Base-by-base conservation (phyloP, 2,797 vertebrate species). In the Paedocypris micromegethes region DNA sequence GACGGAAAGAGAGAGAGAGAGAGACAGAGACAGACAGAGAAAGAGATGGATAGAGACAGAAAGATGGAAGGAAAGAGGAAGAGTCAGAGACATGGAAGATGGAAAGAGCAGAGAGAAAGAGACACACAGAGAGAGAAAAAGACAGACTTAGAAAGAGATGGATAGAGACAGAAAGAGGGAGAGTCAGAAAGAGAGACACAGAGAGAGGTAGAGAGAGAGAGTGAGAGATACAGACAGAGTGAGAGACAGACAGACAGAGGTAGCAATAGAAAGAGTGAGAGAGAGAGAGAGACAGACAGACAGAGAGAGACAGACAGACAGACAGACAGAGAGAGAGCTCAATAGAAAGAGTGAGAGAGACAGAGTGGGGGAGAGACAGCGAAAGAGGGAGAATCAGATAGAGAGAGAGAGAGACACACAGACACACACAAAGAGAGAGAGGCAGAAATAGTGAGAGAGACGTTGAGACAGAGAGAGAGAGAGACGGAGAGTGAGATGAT, bases 211-310 rank as follows among this genome's bases (percentile, higher is more conserved):
- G 47, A 44, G 44, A 57, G 61, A 9, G 62, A 52, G 66, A 39
- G 40, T 64, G 50, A 54, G 66, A 60, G 66, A 23, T 1, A 23
- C 23, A 23, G 23, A 23, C 23, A 23, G 23, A 23, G 23, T 23
- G 23, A 23, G 23, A 23, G 23, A 23, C 23, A 71, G 68, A 70
- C 74, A 79, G 75, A 68, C 72, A 74, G 58, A n/a, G n/a, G n/a
- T n/a, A 77, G 64, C 68, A 69, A 66, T 72, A 70, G 62, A 67
- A 66, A 76, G 50, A 8, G 48, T 54, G 68, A 55, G 62, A 57
- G 64, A 45, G 40, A 68, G 61, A 37, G 23, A 56, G 60, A 53
- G 60, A 39, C 57, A 50, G 46, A 75, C 46, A 56, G 68, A 66
- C 50, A 23, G 23, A 23, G 23, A 23, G 23, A n/a, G n/a, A n/a